Evolutionary conservation across 2,888 invertebrate genomes (phyloP).

Genomic region (Cryptosula pallasiana): DNA sequence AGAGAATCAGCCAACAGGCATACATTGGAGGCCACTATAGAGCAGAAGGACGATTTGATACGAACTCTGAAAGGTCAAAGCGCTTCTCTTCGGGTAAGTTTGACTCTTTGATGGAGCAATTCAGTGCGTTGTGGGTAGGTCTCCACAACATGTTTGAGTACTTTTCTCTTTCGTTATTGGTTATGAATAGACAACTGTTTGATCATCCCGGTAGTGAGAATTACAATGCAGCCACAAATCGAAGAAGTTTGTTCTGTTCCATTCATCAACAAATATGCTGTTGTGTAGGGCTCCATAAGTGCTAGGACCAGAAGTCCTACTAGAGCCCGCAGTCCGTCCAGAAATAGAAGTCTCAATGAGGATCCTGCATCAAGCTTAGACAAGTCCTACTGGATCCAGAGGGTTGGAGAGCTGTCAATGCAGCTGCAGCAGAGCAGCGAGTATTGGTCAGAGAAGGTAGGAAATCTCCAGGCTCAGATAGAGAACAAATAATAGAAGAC

Average conservation of each 20-base stretch:
- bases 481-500: constrained; percentile 25
- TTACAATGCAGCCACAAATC: neutral
- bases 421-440: constrained; percentile 51
- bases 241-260: too few relatives aligned
- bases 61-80: constrained; percentile 11
- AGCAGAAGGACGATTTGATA: constrained; percentile 15
- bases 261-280: too few relatives aligned
- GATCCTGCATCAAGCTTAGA: constrained; percentile 32
- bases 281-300: neutral
- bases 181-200: neutral
- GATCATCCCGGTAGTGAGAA: neutral
- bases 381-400: constrained; percentile 50
- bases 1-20: constrained; percentile 36
- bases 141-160: neutral
- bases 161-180: neutral
- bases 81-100: neutral
- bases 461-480: constrained; percentile 31
- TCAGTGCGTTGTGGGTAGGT: too few relatives aligned
- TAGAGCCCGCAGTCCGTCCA: neutral
- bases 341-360: neutral
- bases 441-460: constrained; percentile 50
- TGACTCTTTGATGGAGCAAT: neutral
- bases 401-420: constrained; percentile 49
- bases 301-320: constrained; percentile 11
- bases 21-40: constrained; percentile 8